These are phyloP conservation scores for Lasioglossum calceatum DNA, from an alignment of 2,888 invertebrate genomes.

Conservation along the genomic window DNA sequence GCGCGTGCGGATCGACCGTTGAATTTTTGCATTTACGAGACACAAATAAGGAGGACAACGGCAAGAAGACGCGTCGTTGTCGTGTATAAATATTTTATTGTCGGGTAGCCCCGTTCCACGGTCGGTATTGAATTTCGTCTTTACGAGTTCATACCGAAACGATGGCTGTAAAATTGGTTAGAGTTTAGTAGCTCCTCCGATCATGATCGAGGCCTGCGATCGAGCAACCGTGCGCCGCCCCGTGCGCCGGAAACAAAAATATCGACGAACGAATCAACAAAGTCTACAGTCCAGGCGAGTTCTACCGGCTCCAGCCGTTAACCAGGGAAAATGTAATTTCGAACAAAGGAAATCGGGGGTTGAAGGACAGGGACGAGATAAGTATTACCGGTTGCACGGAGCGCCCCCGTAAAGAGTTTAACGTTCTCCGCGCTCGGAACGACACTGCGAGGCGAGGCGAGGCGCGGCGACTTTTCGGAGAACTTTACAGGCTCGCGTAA, in stretches of 20 bases:
- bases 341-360: conserved; percentile 22
- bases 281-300: background rate
- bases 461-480: conserved; percentile 18
- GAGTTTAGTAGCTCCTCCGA: conserved; percentile 29
- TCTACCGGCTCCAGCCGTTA: conserved; percentile 14
- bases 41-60: background rate
- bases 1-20: background rate
- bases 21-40: conserved; percentile 7
- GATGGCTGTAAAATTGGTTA: conserved; percentile 25
- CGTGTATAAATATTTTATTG: conserved; percentile 46
- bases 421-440: conserved; percentile 3
- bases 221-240: background rate
- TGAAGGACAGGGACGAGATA: conserved; percentile 25
- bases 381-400: conserved; percentile 42
- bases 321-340: conserved; percentile 33
- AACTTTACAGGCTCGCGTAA: conserved; percentile 8
- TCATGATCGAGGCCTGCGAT: background rate
- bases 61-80: background rate
- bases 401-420: conserved; percentile 45
- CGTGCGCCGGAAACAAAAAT: background rate
- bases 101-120: background rate
- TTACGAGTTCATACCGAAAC: conserved; percentile 32
- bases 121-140: conserved; percentile 39
- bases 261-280: conserved; percentile 17
- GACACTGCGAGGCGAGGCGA: background rate